Conservation (phyloP, 92 coral and sea anemone species). For the Epizoanthus rinbou region DNA sequence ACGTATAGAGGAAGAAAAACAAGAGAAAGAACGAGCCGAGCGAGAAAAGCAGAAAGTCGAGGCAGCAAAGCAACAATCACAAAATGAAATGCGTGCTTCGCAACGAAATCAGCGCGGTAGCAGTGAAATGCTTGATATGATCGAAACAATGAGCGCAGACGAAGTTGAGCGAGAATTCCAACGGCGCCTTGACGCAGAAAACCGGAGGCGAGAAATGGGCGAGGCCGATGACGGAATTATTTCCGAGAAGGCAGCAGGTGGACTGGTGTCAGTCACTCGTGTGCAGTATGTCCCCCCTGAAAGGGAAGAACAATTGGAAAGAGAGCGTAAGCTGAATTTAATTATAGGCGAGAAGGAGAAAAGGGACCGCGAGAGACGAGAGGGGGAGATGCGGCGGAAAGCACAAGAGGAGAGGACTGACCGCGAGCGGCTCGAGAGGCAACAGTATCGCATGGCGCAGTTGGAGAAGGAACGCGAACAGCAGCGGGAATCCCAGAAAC, state of each 20-base stretch:
- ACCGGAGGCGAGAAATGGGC: slow-evolving; percentile 50
- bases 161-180: slow-evolving; percentile 94
- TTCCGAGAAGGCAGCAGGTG: slow-evolving; percentile 62
- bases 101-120: slow-evolving; percentile 55
- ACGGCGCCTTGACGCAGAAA: slow-evolving; percentile 80
- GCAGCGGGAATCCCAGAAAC: slow-evolving; percentile 64
- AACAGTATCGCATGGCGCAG: slow-evolving; percentile 55
- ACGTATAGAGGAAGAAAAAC: slow-evolving; percentile 63
- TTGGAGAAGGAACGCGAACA: slow-evolving; percentile 79
- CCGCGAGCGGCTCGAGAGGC: slow-evolving; percentile 47
- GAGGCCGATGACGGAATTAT: slow-evolving; percentile 40
- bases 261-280: slow-evolving; percentile 84
- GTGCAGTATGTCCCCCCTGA: slow-evolving; percentile 86
- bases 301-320: slow-evolving; percentile 67
- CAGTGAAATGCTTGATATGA: slow-evolving; percentile 72
- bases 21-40: slow-evolving; percentile 35
- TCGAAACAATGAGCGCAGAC: slow-evolving; percentile 75
- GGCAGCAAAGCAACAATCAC: slow-evolving; percentile 49
- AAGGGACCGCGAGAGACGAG: slow-evolving; percentile 65
- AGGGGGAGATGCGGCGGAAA: slow-evolving; percentile 53
- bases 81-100: slow-evolving; percentile 26
- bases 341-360: slow-evolving; percentile 52
- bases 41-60: slow-evolving; percentile 59
- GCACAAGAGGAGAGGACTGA: slow-evolving; percentile 64
- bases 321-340: slow-evolving; percentile 71